Conservation (phyloP, 1,140 invertebrate genomes). For the Lucilia cuprina region DNA sequence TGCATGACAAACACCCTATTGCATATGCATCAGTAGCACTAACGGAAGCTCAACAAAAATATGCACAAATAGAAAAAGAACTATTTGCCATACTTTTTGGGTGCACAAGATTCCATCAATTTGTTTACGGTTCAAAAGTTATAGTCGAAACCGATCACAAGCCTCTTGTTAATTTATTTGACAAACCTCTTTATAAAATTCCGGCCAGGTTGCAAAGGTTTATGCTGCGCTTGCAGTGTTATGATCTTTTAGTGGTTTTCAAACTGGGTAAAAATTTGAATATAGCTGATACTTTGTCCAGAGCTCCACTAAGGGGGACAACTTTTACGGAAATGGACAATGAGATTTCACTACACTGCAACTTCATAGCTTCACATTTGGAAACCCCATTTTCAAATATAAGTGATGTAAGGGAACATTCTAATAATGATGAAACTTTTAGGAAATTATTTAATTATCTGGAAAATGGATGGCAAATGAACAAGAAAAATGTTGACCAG, state of each 20-base stretch:
- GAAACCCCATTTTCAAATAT: slow-evolving; percentile 49
- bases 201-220: no score
- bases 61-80: slow-evolving; percentile 64
- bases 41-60: slow-evolving; percentile 57
- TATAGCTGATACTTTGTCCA: slow-evolving; percentile 7
- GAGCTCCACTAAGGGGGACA: slow-evolving; percentile 58
- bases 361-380: no score
- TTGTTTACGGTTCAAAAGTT: slow-evolving; percentile 47
- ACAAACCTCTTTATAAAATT: slow-evolving; percentile 55
- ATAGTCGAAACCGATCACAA: slow-evolving; percentile 64
- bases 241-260: not conserved
- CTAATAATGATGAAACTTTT: not conserved
- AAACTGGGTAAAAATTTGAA: not conserved
- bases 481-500: not conserved
- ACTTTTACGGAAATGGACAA: slow-evolving; percentile 56
- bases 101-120: slow-evolving; percentile 60
- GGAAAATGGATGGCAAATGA: not conserved
- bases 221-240: not conserved
- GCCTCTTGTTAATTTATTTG: slow-evolving; percentile 61
- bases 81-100: slow-evolving; percentile 60
- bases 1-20: slow-evolving; percentile 54
- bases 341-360: slow-evolving; percentile 43
- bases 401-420: slow-evolving; percentile 42
- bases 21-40: slow-evolving; percentile 51
- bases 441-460: not conserved